Base-by-base conservation (phyloP, 2,888 invertebrate species). In the Cantharis nigra region DNA sequence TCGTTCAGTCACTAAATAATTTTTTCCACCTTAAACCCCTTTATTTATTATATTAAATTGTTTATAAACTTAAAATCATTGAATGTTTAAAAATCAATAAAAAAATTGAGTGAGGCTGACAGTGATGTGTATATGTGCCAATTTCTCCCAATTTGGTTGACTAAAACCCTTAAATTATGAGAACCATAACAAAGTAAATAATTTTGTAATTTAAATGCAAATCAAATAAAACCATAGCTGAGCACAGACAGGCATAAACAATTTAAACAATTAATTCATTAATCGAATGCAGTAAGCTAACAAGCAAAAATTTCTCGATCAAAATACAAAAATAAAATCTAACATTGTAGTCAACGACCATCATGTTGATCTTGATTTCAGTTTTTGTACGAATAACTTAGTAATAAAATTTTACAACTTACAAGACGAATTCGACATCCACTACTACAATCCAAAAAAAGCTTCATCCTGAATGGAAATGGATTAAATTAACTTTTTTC, bases 391-490 rank as follows among this genome's bases (percentile, higher is more conserved):
- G 49, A 49, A 49, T 49, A 49, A 49, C 49, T 26, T 20, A 67
- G 65, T 67, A 67, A 67, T 67, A 67, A 67, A 67, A 67, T 67
- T 67, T 67, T 67, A 67, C 65, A 67, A 26, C 65, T 67, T 67
- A 18, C 65, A 67, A 67, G 65, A 23, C 23, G 65, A 67, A 67
- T n/a, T 67, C 65, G 65, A 13, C 65, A 67, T 67, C 23, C 26
- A 49, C 49, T 67, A 67, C 65, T 49, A 7, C 23, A 67, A 67
- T 67, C 65, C 65, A 67, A 67, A 67, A 67, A 67, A 67, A 49
- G 49, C 49, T 49, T 49, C 65, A 23, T n/a, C 20, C 26, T 23
- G 65, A 67, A 67, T 67, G 23, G 65, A 67, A 67, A 18, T 20
- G 23, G 65, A 67, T 67, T 67, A 67, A 67, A 67, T 67, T 67